A percentile compares a stretch with the other conserved stretches of the same genome.
Conservation (phyloP, 2,888 invertebrate species). For the Perdita meconis region DNA sequence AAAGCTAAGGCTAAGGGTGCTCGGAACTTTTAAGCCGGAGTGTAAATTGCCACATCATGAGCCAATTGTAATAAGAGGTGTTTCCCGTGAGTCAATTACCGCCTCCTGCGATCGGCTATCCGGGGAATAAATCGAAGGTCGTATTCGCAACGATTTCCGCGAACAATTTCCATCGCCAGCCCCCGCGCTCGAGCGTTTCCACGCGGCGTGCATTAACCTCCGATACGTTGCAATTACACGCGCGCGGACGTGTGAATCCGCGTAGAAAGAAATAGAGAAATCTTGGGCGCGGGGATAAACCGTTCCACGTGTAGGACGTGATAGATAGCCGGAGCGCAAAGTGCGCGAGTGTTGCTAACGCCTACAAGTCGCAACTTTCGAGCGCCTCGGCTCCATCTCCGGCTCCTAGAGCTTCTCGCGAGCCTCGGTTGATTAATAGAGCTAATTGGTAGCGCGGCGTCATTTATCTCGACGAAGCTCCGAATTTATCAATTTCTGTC, state of each 20-base stretch:
- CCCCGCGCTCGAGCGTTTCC: conserved; percentile 17
- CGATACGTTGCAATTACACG: conserved; percentile 24
- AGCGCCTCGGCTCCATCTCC: background rate
- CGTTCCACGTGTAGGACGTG: conserved; percentile 47
- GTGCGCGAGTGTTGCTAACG: conserved; percentile 44
- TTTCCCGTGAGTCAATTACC: too few species aligned
- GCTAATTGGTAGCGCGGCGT: conserved; percentile 39
- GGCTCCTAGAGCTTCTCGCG: background rate
- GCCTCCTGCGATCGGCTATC: too few species aligned
- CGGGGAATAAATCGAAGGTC: background rate
- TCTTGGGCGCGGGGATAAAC: conserved; percentile 31
- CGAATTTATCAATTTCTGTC: conserved; percentile 50
- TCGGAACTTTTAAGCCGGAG: too few species aligned
- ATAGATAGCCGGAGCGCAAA: conserved; percentile 43
- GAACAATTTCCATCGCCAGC: conserved; percentile 29
- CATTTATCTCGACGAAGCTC: conserved; percentile 37
- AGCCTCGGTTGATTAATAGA: conserved; percentile 33
- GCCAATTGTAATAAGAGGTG: too few species aligned
- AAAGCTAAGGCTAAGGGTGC: too few species aligned
- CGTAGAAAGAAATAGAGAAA: background rate
- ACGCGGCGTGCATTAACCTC: conserved; percentile 28
- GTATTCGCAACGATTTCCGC: conserved; percentile 6
- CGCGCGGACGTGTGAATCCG: conserved; percentile 22
- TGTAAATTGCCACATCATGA: too few species aligned
- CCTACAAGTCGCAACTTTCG: conserved; percentile 28